Evolutionary conservation across 2,113 vertebrate genomes (phyloP).

Genomic region (Carassius carassius): DNA sequence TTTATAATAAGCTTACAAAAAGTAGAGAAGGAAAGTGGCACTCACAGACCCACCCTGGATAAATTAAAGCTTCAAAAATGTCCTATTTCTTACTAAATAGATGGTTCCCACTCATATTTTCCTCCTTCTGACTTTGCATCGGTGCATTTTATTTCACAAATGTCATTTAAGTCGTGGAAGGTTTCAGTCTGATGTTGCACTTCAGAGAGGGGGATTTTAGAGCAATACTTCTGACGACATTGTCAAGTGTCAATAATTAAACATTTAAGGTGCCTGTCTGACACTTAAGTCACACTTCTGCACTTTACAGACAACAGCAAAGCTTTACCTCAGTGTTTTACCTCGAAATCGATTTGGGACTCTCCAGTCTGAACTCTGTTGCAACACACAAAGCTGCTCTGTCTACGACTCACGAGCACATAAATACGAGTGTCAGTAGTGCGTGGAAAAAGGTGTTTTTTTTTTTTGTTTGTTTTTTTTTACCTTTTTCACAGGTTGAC

Average conservation of each 20-base stretch:
- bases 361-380: neutral
- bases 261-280: neutral
- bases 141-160: constrained; percentile 33
- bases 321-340: neutral
- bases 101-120: neutral
- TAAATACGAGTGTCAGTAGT: neutral
- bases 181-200: constrained; percentile 32
- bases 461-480: neutral
- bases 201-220: constrained; percentile 44
- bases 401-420: neutral
- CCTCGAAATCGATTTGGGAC: neutral
- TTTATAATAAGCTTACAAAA: neutral
- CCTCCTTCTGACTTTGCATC: neutral
- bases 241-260: neutral
- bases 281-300: constrained; percentile 25
- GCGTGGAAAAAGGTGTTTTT: neutral
- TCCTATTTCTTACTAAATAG: constrained; percentile 1
- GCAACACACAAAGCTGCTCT: neutral
- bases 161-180: constrained; percentile 26
- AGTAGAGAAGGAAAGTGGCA: neutral
- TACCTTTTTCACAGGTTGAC: neutral
- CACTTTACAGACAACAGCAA: neutral
- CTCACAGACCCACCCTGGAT: neutral
- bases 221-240: neutral
- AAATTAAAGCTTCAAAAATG: neutral